Evolutionary conservation across 1,140 invertebrate genomes (phyloP), one percentile per base, ranked within the genome.

Genomic region (Drosophila littoralis): DNA sequence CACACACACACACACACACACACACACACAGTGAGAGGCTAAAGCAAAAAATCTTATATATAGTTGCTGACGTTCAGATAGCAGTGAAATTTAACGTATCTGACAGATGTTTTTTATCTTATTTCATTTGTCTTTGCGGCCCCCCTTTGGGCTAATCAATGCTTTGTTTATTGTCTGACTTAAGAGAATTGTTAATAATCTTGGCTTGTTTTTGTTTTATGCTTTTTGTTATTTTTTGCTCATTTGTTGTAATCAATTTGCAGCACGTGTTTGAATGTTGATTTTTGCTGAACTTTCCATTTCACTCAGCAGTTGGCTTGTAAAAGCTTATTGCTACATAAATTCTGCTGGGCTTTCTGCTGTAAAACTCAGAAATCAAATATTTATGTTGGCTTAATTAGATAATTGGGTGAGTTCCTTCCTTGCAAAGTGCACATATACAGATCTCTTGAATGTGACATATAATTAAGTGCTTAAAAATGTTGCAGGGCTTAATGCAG

Each of bases 241-340:
- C 40, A 45, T 70, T 75, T 75, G 9, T 43, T 55, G 50, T 64
- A 75, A 76, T 84, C 82, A 81, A 85, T 85, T 85, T 86, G 81
- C 75, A 75, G 70, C 82, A 86, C 81, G 82, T 81, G 77, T 84
- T 58, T 38, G 40, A 36, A 43, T 68, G 78, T 85, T 50, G 63
- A 58, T 68, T 72, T 72, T 65, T 55, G 65, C 28, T 77, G 28
- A 68, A 67, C 81, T 84, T 85, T 85, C 82, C 83, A 82, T 85
- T 85, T 85, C 81, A 77, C 68, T 28, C 22, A 28, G 69, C 40
- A 12, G 7, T 8, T 5, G 15, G 2, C 13, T 33, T 17, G 6
- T 28, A 69, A 15, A 48, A 52, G 58, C 66, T 69, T 28, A 6
- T 12, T 54, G 55, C 54, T 58, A 52, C 10, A 36, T 9, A 3